phyloP scores from a whole-genome alignment of 2,113 vertebrate species.

The Anhinga anhinga region DNA sequence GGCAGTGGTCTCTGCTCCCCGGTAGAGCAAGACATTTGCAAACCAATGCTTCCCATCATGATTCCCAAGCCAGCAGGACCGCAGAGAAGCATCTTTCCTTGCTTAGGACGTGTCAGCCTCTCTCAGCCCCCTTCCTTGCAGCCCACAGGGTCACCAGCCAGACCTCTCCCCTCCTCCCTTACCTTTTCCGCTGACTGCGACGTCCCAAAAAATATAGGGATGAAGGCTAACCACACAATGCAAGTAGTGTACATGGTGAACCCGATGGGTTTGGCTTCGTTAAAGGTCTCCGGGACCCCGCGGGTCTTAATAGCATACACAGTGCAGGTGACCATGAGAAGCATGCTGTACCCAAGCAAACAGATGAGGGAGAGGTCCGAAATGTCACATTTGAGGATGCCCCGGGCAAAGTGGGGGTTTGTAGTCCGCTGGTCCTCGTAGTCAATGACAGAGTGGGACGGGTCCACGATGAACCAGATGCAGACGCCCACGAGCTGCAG shows the following conservation, averaged over 20 bases:
- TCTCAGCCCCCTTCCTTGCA: background rate
- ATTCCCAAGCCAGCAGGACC: background rate
- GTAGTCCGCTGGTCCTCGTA: slow-evolving; percentile 95
- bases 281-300: slow-evolving; percentile 95
- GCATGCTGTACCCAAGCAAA: slow-evolving; percentile 96
- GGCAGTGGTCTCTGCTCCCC: background rate
- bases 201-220: slow-evolving; percentile 97
- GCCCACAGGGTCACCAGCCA: background rate
- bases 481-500: slow-evolving; percentile 94
- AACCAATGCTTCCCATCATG: background rate
- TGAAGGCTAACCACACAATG: slow-evolving; percentile 97
- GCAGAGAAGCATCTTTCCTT: background rate
- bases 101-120: background rate
- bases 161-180: background rate
- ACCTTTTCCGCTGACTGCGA: slow-evolving; percentile 89
- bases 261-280: slow-evolving; percentile 97
- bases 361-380: slow-evolving; percentile 97
- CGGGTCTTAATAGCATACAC: slow-evolving; percentile 97
- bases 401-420: slow-evolving; percentile 86
- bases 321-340: slow-evolving; percentile 97
- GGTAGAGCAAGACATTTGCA: background rate
- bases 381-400: slow-evolving; percentile 89
- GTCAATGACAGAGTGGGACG: slow-evolving; percentile 92
- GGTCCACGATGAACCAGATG: slow-evolving; percentile 94
- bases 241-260: slow-evolving; percentile 99